Percentiles rank a stretch among this genome's conserved stretches.
Evolutionary conservation across 2,113 vertebrate species (phyloP).

Genomic region (Zosterops borbonicus): DNA sequence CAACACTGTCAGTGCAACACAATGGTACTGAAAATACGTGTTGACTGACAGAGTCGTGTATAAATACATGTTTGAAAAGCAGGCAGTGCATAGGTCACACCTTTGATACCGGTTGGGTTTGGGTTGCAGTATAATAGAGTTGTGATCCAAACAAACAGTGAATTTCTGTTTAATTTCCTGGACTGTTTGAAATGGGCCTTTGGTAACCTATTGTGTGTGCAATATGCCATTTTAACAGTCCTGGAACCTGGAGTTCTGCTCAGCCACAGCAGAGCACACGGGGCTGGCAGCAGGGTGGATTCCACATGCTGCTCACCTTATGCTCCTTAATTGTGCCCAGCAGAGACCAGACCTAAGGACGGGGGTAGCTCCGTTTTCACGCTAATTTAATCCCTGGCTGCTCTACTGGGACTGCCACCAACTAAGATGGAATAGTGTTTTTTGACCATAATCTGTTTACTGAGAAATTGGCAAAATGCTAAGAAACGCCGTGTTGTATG

Average conservation of each 20-base stretch:
- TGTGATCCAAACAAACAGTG: neutral
- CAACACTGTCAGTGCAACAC: neutral
- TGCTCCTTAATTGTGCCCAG: conserved; percentile 12
- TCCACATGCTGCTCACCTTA: conserved; percentile 55
- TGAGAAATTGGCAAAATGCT: neutral
- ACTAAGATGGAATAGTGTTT: neutral
- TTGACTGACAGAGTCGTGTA: no score
- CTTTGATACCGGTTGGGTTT: neutral
- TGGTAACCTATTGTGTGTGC: neutral
- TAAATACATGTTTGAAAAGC: neutral
- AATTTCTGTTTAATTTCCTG: neutral
- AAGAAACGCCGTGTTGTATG: neutral
- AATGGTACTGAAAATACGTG: neutral
- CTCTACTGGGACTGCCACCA: neutral
- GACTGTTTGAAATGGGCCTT: neutral
- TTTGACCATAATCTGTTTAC: neutral
- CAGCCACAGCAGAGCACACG: neutral
- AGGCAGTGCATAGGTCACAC: neutral
- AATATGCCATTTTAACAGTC: conserved; percentile 19
- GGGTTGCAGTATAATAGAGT: neutral
- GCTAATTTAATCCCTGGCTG: neutral
- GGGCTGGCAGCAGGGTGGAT: conserved; percentile 14
- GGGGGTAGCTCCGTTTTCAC: neutral
- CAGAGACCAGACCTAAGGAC: neutral
- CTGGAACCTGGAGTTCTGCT: neutral